Percentiles rank a stretch among this genome's conserved stretches.
phyloP scores from a whole-genome alignment of 2,113 vertebrate species.

The Triplophysa rosa region DNA sequence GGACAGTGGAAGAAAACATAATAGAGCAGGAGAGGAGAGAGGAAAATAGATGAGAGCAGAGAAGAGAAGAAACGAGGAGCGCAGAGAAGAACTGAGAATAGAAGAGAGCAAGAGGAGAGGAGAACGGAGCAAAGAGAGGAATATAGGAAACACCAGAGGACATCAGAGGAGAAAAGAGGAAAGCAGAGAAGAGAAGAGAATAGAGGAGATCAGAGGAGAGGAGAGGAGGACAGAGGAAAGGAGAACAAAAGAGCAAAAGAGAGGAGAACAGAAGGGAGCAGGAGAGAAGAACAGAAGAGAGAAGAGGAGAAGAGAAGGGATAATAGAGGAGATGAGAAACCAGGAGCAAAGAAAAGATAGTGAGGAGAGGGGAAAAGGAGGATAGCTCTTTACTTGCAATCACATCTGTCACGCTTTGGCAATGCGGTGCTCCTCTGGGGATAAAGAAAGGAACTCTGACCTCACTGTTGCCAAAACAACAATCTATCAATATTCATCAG shows the following conservation, averaged over 20 bases:
- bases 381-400: not conserved
- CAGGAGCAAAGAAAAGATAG: not conserved
- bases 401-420: conserved; percentile 32
- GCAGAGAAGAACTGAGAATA: conserved; percentile 27
- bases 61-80: not conserved
- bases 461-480: conserved; percentile 27
- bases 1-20: conserved; percentile 32
- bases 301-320: conserved; percentile 30
- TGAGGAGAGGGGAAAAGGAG: not conserved
- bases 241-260: conserved; percentile 38
- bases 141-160: no score
- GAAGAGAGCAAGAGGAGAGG: conserved; percentile 2
- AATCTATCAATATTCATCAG: conserved; percentile 27
- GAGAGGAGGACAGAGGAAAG: conserved; percentile 34
- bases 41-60: not conserved
- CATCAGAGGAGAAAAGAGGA: not conserved
- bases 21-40: conserved; percentile 21
- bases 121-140: no score
- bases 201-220: not conserved
- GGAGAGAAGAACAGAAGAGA: not conserved
- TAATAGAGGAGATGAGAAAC: not conserved
- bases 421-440: not conserved
- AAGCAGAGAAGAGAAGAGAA: not conserved
- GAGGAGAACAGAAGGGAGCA: not conserved
- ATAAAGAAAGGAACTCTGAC: conserved; percentile 8